Percentiles rank a stretch among this genome's conserved stretches.
Conservation (phyloP, 35 echinoderm and acorn worm genomes). For the Amphiura filiformis region DNA sequence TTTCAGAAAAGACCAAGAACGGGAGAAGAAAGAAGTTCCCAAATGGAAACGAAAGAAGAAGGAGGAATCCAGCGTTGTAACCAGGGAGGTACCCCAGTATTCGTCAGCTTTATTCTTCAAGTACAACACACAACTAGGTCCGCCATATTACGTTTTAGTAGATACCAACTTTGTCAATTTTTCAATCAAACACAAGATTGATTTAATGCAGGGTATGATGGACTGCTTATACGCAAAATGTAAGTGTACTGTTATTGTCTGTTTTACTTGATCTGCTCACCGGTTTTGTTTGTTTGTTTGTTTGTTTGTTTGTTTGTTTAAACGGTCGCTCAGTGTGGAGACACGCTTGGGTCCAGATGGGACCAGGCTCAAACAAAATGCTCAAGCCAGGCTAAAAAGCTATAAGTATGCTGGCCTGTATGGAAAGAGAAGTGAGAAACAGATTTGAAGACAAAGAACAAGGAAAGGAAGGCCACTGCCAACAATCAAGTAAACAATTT, state of each 20-base stretch:
- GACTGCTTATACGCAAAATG: constrained; percentile 97
- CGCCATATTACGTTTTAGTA: constrained; percentile 86
- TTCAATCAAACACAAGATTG: constrained; percentile 94
- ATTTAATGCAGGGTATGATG: constrained; percentile 94
- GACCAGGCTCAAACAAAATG: no score
- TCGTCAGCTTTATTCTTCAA: constrained; percentile 97
- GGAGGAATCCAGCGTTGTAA: constrained; percentile 35
- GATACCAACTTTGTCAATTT: constrained; percentile 99
- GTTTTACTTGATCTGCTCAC: neutral
- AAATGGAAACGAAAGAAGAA: constrained; percentile 74
- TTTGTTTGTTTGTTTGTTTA: no score
- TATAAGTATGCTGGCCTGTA: no score
- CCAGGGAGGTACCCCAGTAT: constrained; percentile 88
- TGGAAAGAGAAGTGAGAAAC: no score
- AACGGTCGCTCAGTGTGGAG: no score
- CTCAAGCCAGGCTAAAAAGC: no score
- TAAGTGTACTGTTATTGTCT: no score
- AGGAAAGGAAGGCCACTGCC: no score
- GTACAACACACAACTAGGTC: constrained; percentile 96
- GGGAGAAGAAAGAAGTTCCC: constrained; percentile 45
- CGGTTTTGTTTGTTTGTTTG: no score
- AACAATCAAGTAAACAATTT: no score
- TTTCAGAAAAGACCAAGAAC: constrained; percentile 82
- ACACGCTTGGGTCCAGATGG: no score
- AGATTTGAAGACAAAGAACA: no score